Percentiles rank a stretch among this genome's conserved stretches.
Conservation (phyloP, 2,797 vertebrate genomes). For the Periparus ater region DNA sequence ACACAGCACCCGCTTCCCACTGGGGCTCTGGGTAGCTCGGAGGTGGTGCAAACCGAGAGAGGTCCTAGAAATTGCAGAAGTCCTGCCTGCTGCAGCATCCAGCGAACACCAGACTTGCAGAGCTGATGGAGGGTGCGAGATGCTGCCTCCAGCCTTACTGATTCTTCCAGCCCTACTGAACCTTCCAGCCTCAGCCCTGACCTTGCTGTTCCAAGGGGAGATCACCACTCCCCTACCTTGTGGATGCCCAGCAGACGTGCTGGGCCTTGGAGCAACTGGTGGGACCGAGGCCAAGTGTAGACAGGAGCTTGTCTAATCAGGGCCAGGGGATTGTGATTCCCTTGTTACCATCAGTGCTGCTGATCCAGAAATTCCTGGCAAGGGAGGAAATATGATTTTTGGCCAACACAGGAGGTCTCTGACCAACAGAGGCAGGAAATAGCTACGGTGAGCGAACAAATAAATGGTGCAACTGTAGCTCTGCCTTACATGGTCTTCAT, state of each 20-base stretch:
- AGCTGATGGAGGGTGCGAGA: not conserved
- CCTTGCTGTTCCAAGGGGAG: not conserved
- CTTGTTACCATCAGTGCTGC: not conserved
- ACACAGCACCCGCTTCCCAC: not conserved
- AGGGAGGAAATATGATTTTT: conserved; percentile 54
- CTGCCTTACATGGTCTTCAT: conserved; percentile 63
- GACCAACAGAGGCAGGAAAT: conserved; percentile 66
- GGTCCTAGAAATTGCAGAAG: not conserved
- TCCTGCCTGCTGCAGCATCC: not conserved
- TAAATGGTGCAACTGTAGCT: conserved; percentile 32
- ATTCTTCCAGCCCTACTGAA: not conserved
- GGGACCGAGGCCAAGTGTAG: rapidly evolving
- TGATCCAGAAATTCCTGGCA: not conserved
- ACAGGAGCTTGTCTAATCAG: not conserved
- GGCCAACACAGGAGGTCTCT: conserved; percentile 47
- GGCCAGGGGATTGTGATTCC: not conserved
- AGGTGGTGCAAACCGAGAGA: not conserved
- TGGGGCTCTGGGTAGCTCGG: not conserved
- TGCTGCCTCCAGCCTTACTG: not conserved
- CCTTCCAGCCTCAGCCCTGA: not conserved
- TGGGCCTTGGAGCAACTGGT: not conserved
- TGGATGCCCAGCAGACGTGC: not conserved
- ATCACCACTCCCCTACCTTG: not conserved
- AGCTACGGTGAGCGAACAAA: conserved; percentile 48
- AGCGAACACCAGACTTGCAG: not conserved